These are phyloP conservation scores for Mesoligia furuncula DNA, from an alignment of 2,888 invertebrate genomes.

Conservation along the genomic window DNA sequence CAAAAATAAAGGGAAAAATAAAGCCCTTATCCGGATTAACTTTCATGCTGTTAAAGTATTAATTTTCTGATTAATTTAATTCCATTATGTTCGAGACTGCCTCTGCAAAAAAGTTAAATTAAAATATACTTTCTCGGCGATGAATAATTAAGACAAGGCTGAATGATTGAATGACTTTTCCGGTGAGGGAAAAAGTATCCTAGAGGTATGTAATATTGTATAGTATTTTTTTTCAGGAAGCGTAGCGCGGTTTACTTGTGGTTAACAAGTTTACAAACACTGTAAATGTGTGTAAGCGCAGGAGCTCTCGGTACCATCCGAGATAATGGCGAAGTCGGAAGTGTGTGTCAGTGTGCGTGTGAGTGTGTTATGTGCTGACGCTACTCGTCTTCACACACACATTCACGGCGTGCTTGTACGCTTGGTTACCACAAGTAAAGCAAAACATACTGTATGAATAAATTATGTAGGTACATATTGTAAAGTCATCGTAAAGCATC, in stretches of 20 bases:
- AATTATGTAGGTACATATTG: background rate
- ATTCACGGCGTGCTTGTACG: too few relatives aligned
- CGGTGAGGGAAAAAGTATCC: background rate
- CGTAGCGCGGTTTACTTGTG: background rate
- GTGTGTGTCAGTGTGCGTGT: too few relatives aligned
- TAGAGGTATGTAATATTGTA: background rate
- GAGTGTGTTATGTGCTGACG: background rate
- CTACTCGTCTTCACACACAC: too few relatives aligned
- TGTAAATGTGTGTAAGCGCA: background rate
- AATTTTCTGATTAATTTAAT: slow-evolving; percentile 45
- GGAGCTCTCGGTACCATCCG: background rate
- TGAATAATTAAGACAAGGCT: slow-evolving; percentile 37
- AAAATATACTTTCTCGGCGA: slow-evolving; percentile 10
- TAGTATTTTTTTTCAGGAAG: background rate
- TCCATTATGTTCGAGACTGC: slow-evolving; percentile 26
- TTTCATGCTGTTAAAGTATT: slow-evolving; percentile 40
- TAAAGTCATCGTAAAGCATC: background rate
- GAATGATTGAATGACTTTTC: slow-evolving; percentile 6
- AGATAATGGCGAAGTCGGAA: background rate
- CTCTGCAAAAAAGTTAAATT: slow-evolving; percentile 38
- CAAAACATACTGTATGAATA: background rate
- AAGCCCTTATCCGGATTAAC: slow-evolving; percentile 29
- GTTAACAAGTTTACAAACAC: background rate
- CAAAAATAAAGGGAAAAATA: slow-evolving; percentile 25
- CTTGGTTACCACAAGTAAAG: too few relatives aligned